Base-by-base conservation (phyloP, 2,888 invertebrate genomes). In the Eurytoma adleriae region DNA sequence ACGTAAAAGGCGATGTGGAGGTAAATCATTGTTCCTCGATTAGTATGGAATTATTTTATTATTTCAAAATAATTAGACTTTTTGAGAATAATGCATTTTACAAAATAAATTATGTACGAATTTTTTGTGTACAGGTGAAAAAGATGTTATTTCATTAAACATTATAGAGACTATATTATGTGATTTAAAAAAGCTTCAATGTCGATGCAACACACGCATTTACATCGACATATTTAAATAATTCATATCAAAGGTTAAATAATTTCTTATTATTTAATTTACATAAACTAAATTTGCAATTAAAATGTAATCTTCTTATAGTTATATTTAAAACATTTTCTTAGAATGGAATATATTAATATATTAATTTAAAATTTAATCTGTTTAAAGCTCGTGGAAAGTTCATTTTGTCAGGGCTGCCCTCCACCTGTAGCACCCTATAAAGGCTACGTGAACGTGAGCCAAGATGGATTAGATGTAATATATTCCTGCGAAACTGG, bases 361-460 rank as follows among this genome's bases (percentile, higher is more conserved):
- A 80, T 68, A 68, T 62, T 50, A 16, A 62, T n/a, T 72, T n/a
- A 59, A 52, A 66, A 62, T 52, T 48, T 13, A 27, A 27, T 52
- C 59, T 79, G 7, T 40, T 70, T 56, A 52, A 81, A 91, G 90
- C 82, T 90, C 12, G 84, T 91, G 70, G 89, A 91, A 16, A 93
- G 93, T 16, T 89, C 92, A 3, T 94, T 95, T 88, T 95, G 95
- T 86, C 88, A 88, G 70, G 90, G 91, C 30, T 94, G 94, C 83
- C 85, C 89, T 0, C 83, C 86, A 24, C 92, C 92, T 0, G 86
- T 89, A 27, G 84, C 88, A 0, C 87, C 93, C 0, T 87, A 88
- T 20, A 91, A 92, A 83, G 93, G 93, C 1, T 85, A 86, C 59
- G 88, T 93, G 1, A 89, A 91, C 52, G 85, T 92, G 20, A 88